A percentile compares a stretch with the other conserved stretches of the same genome.
These are phyloP conservation scores for Xestoiulus laeticollis DNA, from an alignment of 2,888 invertebrate species.

Conservation along the genomic window DNA sequence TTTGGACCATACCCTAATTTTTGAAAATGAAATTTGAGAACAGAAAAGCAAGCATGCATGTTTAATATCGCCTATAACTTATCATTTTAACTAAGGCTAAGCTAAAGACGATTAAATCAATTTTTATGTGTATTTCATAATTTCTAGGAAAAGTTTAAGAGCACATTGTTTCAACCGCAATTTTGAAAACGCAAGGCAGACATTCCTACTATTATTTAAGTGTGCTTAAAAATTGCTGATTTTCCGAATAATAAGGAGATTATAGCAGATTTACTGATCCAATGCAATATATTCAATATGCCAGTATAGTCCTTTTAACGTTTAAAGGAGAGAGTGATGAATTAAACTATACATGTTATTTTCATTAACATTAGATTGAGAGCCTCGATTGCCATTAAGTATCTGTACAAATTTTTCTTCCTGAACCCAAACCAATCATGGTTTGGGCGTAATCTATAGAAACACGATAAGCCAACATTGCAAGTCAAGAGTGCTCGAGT, in stretches of 20 bases:
- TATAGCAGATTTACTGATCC: not conserved
- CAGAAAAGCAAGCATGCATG: too few relatives aligned
- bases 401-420: not conserved
- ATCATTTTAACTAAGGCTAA: not conserved
- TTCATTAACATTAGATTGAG: not conserved
- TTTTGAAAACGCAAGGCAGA: too few relatives aligned
- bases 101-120: too few relatives aligned
- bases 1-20: too few relatives aligned
- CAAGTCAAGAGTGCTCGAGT: not conserved
- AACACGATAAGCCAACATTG: constrained; percentile 5
- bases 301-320: not conserved
- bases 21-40: too few relatives aligned
- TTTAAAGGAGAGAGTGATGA: not conserved
- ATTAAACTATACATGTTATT: not conserved
- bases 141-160: not conserved
- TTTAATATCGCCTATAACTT: too few relatives aligned
- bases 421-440: not conserved
- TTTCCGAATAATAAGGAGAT: too few relatives aligned
- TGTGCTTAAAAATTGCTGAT: not conserved
- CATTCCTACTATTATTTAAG: too few relatives aligned
- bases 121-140: not conserved
- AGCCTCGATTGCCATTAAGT: not conserved
- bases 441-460: not conserved
- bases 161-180: too few relatives aligned
- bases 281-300: not conserved